A percentile compares a stretch with the other conserved stretches of the same genome.
Conservation (phyloP, 2,113 vertebrate genomes). For the Cryptoleucopteryx plumbea region DNA sequence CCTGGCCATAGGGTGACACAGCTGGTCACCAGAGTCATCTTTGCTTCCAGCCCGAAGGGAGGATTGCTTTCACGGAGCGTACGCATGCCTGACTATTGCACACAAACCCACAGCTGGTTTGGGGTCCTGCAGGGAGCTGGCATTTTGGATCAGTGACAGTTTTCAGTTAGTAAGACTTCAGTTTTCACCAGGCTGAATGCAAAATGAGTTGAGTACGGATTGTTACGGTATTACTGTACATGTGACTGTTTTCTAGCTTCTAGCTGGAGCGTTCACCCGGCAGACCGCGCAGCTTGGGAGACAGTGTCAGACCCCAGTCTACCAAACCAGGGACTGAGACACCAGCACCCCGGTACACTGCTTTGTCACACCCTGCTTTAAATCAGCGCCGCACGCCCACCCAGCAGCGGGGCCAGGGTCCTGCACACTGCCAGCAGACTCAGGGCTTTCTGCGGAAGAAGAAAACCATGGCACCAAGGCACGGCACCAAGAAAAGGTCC, state of each 20-base stretch:
- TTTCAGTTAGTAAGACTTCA: not conserved
- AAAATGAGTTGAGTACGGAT: not conserved
- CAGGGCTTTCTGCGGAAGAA: not conserved
- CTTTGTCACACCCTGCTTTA: not conserved
- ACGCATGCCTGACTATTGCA: rapidly evolving
- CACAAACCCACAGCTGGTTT: not conserved
- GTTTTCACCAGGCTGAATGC: not conserved
- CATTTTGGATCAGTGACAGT: not conserved
- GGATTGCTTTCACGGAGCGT: not conserved
- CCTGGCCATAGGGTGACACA: not conserved
- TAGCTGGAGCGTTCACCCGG: rapidly evolving
- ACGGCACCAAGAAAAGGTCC: not conserved
- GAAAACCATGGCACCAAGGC: not conserved
- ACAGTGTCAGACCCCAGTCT: not conserved
- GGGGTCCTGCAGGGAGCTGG: not conserved
- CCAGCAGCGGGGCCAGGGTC: not conserved
- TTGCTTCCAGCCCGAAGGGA: not conserved
- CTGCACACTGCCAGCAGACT: not conserved
- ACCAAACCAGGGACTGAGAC: not conserved
- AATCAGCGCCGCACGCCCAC: rapidly evolving
- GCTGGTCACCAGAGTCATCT: not conserved
- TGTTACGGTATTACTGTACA: too few species aligned
- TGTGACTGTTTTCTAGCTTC: not conserved
- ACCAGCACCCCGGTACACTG: rapidly evolving
- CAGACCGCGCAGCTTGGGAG: not conserved